A percentile compares a stretch with the other conserved stretches of the same genome.
Evolutionary conservation across 2,113 vertebrate genomes (phyloP).

Genomic region (Channa maculata): DNA sequence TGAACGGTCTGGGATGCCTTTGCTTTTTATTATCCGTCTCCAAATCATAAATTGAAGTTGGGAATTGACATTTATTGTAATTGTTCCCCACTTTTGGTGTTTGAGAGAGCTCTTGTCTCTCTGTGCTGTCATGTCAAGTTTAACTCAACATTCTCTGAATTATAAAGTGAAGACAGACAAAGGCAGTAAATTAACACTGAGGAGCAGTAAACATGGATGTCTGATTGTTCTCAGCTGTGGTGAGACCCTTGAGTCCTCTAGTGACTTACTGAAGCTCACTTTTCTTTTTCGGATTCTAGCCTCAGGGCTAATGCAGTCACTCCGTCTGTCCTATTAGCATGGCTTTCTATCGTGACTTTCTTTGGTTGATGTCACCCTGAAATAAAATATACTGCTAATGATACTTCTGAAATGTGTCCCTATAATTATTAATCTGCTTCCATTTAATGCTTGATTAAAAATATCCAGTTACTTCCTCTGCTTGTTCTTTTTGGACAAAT

Average conservation of each 20-base stretch:
- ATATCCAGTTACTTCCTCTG: not conserved
- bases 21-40: not conserved
- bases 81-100: constrained; percentile 4
- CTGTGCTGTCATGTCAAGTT: constrained; percentile 18
- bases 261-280: constrained; percentile 71
- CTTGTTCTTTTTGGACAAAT: too few relatives aligned
- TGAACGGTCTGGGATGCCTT: not conserved
- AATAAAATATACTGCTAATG: constrained; percentile 34
- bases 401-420: constrained; percentile 32
- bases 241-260: constrained; percentile 36
- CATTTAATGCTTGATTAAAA: not conserved
- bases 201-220: constrained; percentile 45
- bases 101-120: not conserved
- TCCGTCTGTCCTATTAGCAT: constrained; percentile 59
- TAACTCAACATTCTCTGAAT: constrained; percentile 23
- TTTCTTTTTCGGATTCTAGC: constrained; percentile 51
- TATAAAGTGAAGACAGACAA: not conserved
- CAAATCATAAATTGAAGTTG: not conserved
- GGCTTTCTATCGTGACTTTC: constrained; percentile 45
- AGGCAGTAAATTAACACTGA: constrained; percentile 16
- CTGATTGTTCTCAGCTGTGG: constrained; percentile 50
- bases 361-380: constrained; percentile 42
- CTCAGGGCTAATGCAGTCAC: constrained; percentile 68
- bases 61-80: not conserved
- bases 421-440: not conserved